Percentiles rank a stretch among this genome's conserved stretches.
These are phyloP conservation scores for Drosophila takahashii DNA, from an alignment of 1,140 invertebrate genomes.

Conservation along the genomic window DNA sequence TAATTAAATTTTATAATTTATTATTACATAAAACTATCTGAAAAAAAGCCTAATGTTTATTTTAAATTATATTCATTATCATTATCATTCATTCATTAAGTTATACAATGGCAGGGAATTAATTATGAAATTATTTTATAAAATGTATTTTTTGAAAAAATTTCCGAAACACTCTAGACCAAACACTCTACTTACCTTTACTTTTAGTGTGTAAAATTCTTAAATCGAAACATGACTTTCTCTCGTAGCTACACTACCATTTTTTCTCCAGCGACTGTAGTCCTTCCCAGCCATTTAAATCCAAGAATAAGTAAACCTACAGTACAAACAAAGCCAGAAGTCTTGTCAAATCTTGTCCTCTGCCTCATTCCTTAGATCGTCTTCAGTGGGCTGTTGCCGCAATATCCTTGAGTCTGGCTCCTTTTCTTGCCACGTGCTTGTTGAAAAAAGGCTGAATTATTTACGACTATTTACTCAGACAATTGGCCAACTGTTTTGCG, in stretches of 20 bases:
- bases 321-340: constrained; percentile 39
- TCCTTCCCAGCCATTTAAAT: constrained; percentile 27
- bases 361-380: constrained; percentile 6
- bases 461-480: constrained; percentile 73
- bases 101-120: no score
- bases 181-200: no score
- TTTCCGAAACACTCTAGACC: no score
- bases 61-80: no score
- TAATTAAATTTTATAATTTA: no score
- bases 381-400: constrained; percentile 55
- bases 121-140: no score
- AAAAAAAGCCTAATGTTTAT: no score
- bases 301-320: constrained; percentile 30
- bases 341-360: constrained; percentile 36
- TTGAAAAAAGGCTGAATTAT: constrained; percentile 58
- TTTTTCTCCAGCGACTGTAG: constrained; percentile 10
- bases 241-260: neutral
- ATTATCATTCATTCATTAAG: no score
- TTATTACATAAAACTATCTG: no score
- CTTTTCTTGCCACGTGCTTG: constrained; percentile 26
- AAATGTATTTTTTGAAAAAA: no score
- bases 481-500: constrained; percentile 51
- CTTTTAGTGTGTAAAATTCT: no score
- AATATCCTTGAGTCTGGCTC: constrained; percentile 50
- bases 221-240: neutral